Evolutionary conservation across 2,797 vertebrate genomes (phyloP), one percentile per base, ranked within the genome.

Genomic region (Myotis pilosus): DNA sequence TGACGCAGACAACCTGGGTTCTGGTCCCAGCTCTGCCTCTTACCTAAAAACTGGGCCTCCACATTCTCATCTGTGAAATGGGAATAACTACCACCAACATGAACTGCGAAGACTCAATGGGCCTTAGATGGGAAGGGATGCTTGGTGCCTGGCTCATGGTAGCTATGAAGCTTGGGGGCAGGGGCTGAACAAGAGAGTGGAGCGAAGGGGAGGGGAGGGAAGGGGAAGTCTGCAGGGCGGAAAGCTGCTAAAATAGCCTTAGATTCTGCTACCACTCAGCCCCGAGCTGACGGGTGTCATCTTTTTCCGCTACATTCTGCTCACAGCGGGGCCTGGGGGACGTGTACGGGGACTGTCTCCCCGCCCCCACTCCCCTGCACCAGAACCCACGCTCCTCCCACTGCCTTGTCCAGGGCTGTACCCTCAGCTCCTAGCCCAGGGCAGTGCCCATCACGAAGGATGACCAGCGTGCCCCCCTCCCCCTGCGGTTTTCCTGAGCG

Each of bases 261-360:
- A 7, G 33, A 15, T 49, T 74, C 72, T 53, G 49, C 28, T 81
- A 30, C 28, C 53, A 19, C 6, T 0, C 16, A 0, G 15, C 19
- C 22, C 23, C 0, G 0, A 0, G 8, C 30, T 19, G 5, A 2
- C 41, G 82, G 60, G 75, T 19, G 33, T 23, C 38, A 28, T 64
- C 74, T 68, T 66, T 36, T 5, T 47, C 41, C 8, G 15, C 38
- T 41, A 19, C 17, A 3, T 20, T 75, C 76, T 88, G 75, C 80
- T 75, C 1, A 82, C 0, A 66, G 28, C 84, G 91, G 64, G 95
- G 94, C 94, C 95, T 8, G 25, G 89, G 94, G 64, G 11, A 66
- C 44, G 64, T 57, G 57, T 60, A 2, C 4, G 9, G 19, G 4
- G 3, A 3, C 20, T 20, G 2, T 19, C 55, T 84, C 36, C 16